Evolutionary conservation across 1,140 invertebrate species (phyloP).

Genomic region (Saccostrea glomerata): DNA sequence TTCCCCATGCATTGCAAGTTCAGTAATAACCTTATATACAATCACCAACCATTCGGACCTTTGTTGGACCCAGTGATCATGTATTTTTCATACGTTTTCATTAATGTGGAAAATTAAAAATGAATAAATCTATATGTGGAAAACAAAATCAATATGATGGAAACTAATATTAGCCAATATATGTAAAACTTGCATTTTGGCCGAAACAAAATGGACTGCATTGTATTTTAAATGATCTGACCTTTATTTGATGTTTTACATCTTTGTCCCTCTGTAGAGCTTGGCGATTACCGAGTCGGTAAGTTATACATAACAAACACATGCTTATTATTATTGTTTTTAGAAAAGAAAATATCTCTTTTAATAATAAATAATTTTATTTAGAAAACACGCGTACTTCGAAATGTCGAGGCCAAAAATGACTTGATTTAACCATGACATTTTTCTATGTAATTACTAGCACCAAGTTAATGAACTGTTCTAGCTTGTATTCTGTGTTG

Average conservation of each 20-base stretch:
- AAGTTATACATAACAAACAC: neutral
- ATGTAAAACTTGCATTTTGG: neutral
- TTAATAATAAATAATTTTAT: neutral
- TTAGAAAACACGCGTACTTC: neutral
- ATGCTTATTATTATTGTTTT: neutral
- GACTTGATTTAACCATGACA: neutral
- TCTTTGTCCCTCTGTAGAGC: slow-evolving; percentile 8
- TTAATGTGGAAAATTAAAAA: neutral
- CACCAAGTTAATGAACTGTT: neutral
- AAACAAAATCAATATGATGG: neutral
- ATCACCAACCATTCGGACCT: no score
- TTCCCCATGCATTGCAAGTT: no score
- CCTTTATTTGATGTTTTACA: neutral
- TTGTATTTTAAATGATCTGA: neutral
- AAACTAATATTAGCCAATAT: neutral
- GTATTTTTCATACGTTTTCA: neutral
- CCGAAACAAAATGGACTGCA: neutral
- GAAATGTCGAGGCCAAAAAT: slow-evolving; percentile 8
- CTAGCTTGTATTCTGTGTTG: neutral
- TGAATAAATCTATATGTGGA: neutral
- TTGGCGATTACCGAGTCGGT: slow-evolving; percentile 30
- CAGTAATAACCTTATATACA: no score
- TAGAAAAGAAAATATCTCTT: neutral
- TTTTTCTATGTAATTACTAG: neutral
- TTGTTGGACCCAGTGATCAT: neutral